phyloP scores from a whole-genome alignment of 1,140 invertebrate genomes.

The Anoplophora glabripennis region DNA sequence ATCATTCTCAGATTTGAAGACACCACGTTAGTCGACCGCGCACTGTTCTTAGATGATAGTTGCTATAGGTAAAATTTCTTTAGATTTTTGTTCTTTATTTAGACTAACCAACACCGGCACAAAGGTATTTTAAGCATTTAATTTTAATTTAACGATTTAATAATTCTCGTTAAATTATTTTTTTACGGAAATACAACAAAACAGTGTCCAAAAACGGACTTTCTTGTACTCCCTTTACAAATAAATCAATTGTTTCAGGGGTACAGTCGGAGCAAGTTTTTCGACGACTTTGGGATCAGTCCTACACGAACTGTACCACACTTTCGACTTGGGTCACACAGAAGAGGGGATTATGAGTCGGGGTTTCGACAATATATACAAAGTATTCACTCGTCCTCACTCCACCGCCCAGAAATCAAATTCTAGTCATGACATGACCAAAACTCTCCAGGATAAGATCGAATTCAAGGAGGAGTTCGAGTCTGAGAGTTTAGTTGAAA shows the following conservation, averaged over 20 bases:
- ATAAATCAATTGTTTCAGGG: slow-evolving; percentile 52
- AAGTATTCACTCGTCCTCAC: slow-evolving; percentile 64
- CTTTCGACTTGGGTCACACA: slow-evolving; percentile 91
- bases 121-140: no score
- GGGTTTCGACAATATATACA: slow-evolving; percentile 86
- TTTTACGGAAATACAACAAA: no score
- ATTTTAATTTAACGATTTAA: no score
- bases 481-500: slow-evolving; percentile 51
- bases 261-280: slow-evolving; percentile 83
- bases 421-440: slow-evolving; percentile 46
- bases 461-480: slow-evolving; percentile 36
- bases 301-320: slow-evolving; percentile 91
- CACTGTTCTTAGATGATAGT: slow-evolving; percentile 72
- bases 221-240: neutral
- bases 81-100: neutral
- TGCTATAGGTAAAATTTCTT: slow-evolving; percentile 55
- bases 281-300: slow-evolving; percentile 90
- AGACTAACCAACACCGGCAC: neutral
- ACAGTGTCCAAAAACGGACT: no score
- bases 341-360: slow-evolving; percentile 89
- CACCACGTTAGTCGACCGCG: slow-evolving; percentile 55
- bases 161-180: no score
- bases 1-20: slow-evolving; percentile 60
- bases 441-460: slow-evolving; percentile 23
- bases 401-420: slow-evolving; percentile 51